phyloP scores from a whole-genome alignment of 1,140 invertebrate genomes.

The Agrilus planipennis region DNA sequence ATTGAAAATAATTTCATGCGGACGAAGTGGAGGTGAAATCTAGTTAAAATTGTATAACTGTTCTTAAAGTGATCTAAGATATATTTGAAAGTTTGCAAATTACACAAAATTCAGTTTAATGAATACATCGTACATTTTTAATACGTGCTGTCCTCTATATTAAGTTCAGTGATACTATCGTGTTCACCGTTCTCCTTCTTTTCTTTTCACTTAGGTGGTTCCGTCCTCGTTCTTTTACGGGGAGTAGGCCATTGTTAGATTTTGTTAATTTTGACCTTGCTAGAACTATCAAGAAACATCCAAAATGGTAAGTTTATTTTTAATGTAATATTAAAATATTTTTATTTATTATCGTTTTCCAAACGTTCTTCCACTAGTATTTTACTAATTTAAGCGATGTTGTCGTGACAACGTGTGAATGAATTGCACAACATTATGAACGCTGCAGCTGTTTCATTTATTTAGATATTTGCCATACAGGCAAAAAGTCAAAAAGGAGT shows the following conservation, averaged over 20 bases:
- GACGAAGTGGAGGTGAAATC: no score
- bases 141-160: no score
- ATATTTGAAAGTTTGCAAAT: no score
- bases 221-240: slow-evolving; percentile 32
- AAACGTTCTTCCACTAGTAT: slow-evolving; percentile 27
- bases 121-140: no score
- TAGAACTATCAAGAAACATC: slow-evolving; percentile 69
- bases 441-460: neutral
- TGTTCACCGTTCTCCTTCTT: no score
- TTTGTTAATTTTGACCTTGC: slow-evolving; percentile 57
- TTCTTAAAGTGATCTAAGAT: no score
- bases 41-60: no score
- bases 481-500: neutral
- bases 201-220: neutral
- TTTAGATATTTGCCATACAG: neutral
- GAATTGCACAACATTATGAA: slow-evolving; percentile 32
- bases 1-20: no score
- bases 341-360: slow-evolving; percentile 22
- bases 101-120: no score
- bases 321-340: slow-evolving; percentile 27
- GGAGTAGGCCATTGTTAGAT: slow-evolving; percentile 75
- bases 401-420: slow-evolving; percentile 7
- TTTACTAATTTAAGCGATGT: slow-evolving; percentile 20
- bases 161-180: no score
- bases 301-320: slow-evolving; percentile 64